Evolutionary conservation across 2,797 vertebrate genomes (phyloP), one percentile per base, ranked within the genome.

Genomic region (Oreortyx pictus): DNA sequence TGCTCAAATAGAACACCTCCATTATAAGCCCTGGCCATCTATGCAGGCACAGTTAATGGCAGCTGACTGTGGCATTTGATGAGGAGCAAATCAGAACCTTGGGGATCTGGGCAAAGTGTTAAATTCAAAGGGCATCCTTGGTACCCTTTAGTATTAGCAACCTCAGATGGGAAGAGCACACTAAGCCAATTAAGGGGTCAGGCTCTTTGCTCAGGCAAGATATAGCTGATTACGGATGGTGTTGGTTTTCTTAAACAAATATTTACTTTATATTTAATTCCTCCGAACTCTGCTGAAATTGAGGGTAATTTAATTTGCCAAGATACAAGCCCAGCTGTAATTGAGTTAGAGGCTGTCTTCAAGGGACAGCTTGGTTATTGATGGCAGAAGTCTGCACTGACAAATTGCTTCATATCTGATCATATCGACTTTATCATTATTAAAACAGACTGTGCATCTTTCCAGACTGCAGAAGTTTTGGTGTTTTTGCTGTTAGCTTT

Each of bases 341-440:
- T 86, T 91, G 77, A 95, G 83, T 87, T 91, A 93, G 78, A 95
- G 62, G 54, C 49, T 90, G 57, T 83, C 89, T 95, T 94, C 77
- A 81, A 93, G 88, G 92, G 71, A 88, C 64, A 52, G 65, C 86
- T 83, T 64, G 35, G 56, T 94, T 91, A 94, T 86, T 89, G 96
- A 92, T 47, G 61, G 82, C 9, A 19, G 46, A 87, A 74, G 60
- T 25, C 81, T 57, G 78, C 1, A 4, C 82, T 77, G 65, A 87
- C 70, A 77, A 90, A 82, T 88, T 57, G 83, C 79, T 82, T 93
- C 72, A 20, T 78, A 72, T 67, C 85, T 93, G 71, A 66, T 83
- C 59, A 22, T 59, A 82, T 24, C 65, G 86, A 82, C 84, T 43
- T 62, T 33, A 59, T 61, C 75, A 31, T 95, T 90, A 92, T 85